These are phyloP conservation scores for Athripsodes cinereus DNA, from an alignment of 2,888 invertebrate genomes.

Conservation along the genomic window DNA sequence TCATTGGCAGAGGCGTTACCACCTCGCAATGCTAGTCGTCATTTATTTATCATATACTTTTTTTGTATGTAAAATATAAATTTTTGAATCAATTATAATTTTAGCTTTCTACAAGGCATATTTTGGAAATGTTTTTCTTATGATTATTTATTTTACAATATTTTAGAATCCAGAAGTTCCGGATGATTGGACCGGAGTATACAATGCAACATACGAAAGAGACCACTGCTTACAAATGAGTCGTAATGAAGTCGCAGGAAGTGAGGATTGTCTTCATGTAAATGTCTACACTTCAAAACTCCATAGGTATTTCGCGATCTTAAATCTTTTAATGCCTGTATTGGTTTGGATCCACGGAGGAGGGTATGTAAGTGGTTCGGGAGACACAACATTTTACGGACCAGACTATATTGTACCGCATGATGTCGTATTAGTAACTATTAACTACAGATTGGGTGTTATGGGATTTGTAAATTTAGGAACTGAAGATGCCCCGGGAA, in stretches of 20 bases:
- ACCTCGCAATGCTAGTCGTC: no score
- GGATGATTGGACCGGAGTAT: conserved; percentile 11
- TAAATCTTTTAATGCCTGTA: conserved; percentile 15
- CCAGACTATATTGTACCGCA: conserved; percentile 20
- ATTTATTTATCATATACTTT: no score
- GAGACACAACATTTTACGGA: conserved; percentile 14
- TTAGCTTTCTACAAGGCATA: no score
- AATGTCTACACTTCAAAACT: conserved; percentile 61
- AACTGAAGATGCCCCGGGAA: conserved; percentile 21
- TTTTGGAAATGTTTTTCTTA: no score
- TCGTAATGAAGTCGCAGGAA: conserved; percentile 29
- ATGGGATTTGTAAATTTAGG: conserved; percentile 22
- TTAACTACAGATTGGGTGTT: conserved; percentile 25
- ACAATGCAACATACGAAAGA: conserved; percentile 18
- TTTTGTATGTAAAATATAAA: neutral
- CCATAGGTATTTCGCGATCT: neutral
- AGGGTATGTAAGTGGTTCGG: conserved; percentile 22
- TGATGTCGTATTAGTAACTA: conserved; percentile 19
- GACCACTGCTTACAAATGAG: conserved; percentile 16
- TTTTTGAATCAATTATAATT: no score
- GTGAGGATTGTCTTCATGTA: conserved; percentile 73
- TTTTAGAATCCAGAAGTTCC: conserved; percentile 21
- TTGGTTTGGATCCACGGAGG: conserved; percentile 26
- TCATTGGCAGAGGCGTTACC: no score
- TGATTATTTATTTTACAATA: neutral